These are phyloP conservation scores for Melinopterus prodromus DNA, from an alignment of 2,888 invertebrate species.

Conservation along the genomic window DNA sequence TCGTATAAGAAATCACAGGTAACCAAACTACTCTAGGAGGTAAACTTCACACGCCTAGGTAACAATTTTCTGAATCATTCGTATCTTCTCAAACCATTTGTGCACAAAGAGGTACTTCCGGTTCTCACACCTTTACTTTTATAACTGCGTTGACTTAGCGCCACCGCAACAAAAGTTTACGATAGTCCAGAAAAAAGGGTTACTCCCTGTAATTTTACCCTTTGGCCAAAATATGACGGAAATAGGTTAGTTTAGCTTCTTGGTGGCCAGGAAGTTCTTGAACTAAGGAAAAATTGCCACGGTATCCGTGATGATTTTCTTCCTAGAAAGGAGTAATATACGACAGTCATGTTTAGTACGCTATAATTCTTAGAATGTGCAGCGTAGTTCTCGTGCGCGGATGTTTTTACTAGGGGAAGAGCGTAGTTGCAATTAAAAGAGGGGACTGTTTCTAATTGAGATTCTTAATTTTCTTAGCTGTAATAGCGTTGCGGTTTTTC, in stretches of 20 bases:
- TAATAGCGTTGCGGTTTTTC: no score
- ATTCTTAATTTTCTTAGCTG: no score
- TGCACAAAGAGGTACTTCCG: neutral
- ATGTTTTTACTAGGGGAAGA: neutral
- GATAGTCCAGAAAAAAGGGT: neutral
- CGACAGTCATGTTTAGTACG: neutral
- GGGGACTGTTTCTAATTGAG: neutral
- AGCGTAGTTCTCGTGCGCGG: neutral
- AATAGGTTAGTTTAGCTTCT: neutral
- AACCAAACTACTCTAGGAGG: neutral
- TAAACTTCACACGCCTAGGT: conserved; percentile 4
- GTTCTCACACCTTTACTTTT: neutral
- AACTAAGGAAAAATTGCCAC: neutral
- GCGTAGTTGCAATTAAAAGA: neutral
- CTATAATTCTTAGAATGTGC: neutral
- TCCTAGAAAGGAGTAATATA: neutral
- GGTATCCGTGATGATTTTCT: neutral
- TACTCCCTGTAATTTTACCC: neutral
- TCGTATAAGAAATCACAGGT: no score
- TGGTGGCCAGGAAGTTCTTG: neutral
- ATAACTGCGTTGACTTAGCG: conserved; percentile 4
- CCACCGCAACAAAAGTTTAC: neutral
- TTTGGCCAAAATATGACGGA: neutral
- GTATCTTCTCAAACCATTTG: neutral
- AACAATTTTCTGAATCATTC: neutral